Conservation (phyloP, 2,888 invertebrate species). For the Gisinianus flammeolus region DNA sequence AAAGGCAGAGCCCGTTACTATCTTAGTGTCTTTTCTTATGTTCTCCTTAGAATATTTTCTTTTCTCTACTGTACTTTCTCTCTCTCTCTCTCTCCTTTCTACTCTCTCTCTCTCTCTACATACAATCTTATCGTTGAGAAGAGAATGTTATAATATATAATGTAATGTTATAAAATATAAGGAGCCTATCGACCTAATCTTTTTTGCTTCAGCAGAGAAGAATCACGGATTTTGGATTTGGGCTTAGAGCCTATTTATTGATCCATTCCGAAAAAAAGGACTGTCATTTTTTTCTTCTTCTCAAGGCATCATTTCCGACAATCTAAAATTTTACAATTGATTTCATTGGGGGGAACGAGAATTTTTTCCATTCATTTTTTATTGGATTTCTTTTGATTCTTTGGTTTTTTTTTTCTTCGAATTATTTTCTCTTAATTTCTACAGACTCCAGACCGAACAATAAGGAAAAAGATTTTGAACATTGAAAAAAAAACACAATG, state of each 20-base stretch:
- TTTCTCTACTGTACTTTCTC: constrained; percentile 28
- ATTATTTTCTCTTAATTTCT: neutral
- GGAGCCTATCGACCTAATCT: constrained; percentile 37
- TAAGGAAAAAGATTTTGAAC: neutral
- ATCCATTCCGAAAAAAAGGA: too few relatives aligned
- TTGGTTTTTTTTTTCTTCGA: neutral
- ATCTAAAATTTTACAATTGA: constrained; percentile 28
- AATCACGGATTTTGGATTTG: constrained; percentile 39
- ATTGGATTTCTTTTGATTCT: neutral
- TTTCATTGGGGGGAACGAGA: too few relatives aligned
- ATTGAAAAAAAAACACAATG: too few relatives aligned
- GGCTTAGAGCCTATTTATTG: constrained; percentile 35
- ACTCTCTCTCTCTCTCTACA: constrained; percentile 7
- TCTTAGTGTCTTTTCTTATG: constrained; percentile 21
- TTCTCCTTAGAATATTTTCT: constrained; percentile 24
- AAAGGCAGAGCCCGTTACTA: neutral
- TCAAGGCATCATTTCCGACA: neutral
- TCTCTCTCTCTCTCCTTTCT: constrained; percentile 9
- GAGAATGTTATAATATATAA: constrained; percentile 37
- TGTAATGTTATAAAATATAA: constrained; percentile 38
- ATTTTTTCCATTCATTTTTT: neutral
- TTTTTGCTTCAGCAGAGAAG: constrained; percentile 14
- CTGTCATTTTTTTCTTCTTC: neutral
- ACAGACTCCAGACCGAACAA: neutral
- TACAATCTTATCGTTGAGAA: constrained; percentile 27